Conservation (phyloP, 2,113 vertebrate genomes). For the Rhombomys opimus region DNA sequence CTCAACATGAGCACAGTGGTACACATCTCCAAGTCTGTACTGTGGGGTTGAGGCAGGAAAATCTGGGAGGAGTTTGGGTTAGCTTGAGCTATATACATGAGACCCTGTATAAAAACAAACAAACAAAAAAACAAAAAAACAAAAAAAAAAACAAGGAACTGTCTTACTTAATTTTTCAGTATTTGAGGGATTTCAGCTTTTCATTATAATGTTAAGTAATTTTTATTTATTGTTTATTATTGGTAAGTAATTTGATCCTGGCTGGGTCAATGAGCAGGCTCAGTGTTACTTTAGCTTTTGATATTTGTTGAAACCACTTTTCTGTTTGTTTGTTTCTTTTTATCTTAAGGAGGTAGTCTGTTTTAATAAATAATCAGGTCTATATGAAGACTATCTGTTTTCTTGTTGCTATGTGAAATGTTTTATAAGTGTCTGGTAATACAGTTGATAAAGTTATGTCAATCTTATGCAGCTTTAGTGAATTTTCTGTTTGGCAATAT, state of each 20-base stretch:
- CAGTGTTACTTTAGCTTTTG: not conserved
- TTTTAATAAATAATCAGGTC: not conserved
- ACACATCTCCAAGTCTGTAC: not conserved
- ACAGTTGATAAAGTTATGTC: not conserved
- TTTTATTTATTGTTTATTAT: not conserved
- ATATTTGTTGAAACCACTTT: not conserved
- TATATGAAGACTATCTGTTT: not conserved
- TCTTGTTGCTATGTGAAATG: not conserved
- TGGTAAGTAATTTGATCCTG: conserved; percentile 2
- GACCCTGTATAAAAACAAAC: not conserved
- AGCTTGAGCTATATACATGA: not conserved
- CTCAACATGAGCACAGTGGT: not conserved
- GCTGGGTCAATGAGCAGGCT: not conserved
- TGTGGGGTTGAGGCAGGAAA: not conserved
- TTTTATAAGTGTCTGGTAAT: not conserved
- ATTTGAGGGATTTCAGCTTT: not conserved
- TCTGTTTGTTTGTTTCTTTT: not conserved
- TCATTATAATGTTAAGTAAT: not conserved
- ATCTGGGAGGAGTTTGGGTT: not conserved
- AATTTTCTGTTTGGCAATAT: not conserved
- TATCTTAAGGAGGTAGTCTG: not conserved
- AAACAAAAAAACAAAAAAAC: not conserved
- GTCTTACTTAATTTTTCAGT: not conserved
- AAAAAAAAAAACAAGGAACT: not conserved
- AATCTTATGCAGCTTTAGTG: not conserved